Conservation (phyloP, 2,888 invertebrate genomes). For the Drosophila neotestacea region DNA sequence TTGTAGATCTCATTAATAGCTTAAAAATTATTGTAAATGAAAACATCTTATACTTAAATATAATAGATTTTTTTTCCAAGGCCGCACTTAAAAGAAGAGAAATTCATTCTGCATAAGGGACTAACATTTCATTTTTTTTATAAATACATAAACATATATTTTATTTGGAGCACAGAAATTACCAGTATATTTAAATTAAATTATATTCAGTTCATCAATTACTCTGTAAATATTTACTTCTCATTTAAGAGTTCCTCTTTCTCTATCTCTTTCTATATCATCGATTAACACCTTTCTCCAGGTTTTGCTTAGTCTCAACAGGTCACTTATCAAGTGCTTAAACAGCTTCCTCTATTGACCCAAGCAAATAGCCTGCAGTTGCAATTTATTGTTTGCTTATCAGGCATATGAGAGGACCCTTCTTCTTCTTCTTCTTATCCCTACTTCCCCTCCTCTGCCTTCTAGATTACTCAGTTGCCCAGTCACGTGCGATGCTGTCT, state of each 20-base stretch:
- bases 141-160: no score
- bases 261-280: neutral
- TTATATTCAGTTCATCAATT: neutral
- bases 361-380: conserved; percentile 72
- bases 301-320: conserved; percentile 50
- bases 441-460: neutral
- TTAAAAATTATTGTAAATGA: neutral
- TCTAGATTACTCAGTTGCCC: neutral
- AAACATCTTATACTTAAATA: neutral
- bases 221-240: conserved; percentile 18
- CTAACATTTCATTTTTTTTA: no score
- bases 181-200: neutral
- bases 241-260: conserved; percentile 4
- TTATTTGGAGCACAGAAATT: no score
- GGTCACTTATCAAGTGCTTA: conserved; percentile 58
- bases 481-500: conserved; percentile 53
- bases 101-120: no score
- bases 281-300: conserved; percentile 10
- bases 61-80: no score
- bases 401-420: conserved; percentile 23
- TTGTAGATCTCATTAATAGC: neutral
- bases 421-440: neutral
- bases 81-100: no score
- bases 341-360: conserved; percentile 54
- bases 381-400: conserved; percentile 74